phyloP scores from a whole-genome alignment of 2,797 vertebrate species.

The Enteromius radiatus region DNA sequence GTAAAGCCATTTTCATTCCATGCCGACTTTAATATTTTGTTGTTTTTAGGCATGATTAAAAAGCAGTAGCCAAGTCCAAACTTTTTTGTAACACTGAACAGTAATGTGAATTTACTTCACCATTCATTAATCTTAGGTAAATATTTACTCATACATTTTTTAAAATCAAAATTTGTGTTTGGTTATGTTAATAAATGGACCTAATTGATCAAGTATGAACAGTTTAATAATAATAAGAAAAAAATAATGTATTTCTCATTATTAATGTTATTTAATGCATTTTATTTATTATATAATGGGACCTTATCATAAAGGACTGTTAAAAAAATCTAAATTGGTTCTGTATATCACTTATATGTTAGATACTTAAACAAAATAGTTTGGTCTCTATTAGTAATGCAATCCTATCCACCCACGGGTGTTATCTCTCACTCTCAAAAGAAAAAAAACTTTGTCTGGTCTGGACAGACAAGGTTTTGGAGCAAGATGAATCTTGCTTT shows the following conservation, averaged over 20 bases:
- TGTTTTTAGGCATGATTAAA: background rate
- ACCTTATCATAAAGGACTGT: background rate
- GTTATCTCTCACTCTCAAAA: background rate
- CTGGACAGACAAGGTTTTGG: conserved; percentile 51
- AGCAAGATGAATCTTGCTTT: conserved; percentile 45
- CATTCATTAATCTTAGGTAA: background rate
- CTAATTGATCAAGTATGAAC: background rate
- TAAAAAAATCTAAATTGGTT: background rate
- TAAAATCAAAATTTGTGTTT: background rate
- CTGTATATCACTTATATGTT: background rate
- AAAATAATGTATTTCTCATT: background rate
- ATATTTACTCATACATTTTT: background rate
- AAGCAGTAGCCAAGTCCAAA: background rate
- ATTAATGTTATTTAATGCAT: background rate
- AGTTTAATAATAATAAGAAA: background rate
- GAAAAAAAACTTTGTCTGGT: background rate
- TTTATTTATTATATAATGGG: background rate
- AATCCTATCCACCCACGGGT: background rate
- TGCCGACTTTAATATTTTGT: background rate
- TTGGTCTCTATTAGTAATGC: background rate
- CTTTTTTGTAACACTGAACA: background rate
- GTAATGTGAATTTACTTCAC: background rate
- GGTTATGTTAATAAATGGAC: background rate
- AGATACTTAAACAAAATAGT: background rate
- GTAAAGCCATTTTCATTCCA: background rate